Base-by-base conservation (phyloP, 2,888 invertebrate genomes). In the Dasysyrphus albostriatus region DNA sequence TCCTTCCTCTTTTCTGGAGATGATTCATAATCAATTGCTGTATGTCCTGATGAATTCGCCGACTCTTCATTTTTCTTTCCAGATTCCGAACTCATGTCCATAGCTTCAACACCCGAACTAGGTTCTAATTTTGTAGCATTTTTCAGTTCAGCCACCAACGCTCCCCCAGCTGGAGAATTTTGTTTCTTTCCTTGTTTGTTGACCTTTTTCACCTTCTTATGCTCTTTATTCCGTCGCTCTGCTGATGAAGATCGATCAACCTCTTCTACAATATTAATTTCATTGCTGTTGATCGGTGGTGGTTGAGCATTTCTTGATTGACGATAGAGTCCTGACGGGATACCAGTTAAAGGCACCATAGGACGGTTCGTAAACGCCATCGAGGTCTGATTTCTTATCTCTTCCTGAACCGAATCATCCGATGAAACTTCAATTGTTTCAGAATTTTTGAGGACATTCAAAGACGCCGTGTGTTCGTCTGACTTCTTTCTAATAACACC, bases 1-100 rank as follows among this genome's bases (percentile, higher is more conserved):
- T 95, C 93, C 89, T 95, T 95, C 73, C 94, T 61, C 1, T 89
- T 88, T 12, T 89, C 88, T 56, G 80, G 72, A n/a, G 61, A 56
- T 8, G 65, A 44, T 39, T 47, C 72, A 24, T 37, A 78, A 3
- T 81, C 81, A 29, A 84, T 51, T 29, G 73, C 24, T 12, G 49
- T 24, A 42, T 73, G 49, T 16, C 44, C 54, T 0, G 74, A 82
- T 5, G 70, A 79, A 29, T 70, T 79, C 1, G 79, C 63, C 10
- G 80, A 54, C 2, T 84, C 75, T 2, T 72, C 75, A 24, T 34
- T 69, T 24, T 76, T 84, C 16, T 72, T 84, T n/a, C 39, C 42
- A 7, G 65, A 44, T 44, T 84, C 84, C 5, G 80, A 34, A n/a
- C 29, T 42, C 47, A 42, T 49, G 16, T 56, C 54, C 12, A 79